Conservation (phyloP, 1,140 invertebrate species). For the Drosophila lacteicornis region DNA sequence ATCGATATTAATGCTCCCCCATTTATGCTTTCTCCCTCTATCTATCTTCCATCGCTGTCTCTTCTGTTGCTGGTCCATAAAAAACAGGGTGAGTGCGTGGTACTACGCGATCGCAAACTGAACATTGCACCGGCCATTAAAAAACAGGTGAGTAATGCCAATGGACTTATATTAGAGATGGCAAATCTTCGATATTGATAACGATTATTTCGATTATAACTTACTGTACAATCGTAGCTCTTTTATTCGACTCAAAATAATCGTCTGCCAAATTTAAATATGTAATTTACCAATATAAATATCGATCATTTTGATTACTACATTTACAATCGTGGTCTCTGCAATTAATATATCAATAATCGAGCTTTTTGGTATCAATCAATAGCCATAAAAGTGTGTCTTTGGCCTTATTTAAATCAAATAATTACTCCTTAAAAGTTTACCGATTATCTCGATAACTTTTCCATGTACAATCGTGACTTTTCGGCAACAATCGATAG, state of each 20-base stretch:
- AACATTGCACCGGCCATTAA: slow-evolving; percentile 96
- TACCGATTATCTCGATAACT: neutral
- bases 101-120: slow-evolving; percentile 92
- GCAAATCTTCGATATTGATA: neutral
- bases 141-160: slow-evolving; percentile 88
- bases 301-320: neutral
- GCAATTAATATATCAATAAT: no score
- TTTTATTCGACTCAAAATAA: no score
- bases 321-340: no score
- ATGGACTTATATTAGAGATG: neutral
- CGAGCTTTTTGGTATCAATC: no score
- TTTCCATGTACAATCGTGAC: neutral
- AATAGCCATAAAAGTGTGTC: no score
- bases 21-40: slow-evolving; percentile 48
- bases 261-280: no score
- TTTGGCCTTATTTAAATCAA: no score
- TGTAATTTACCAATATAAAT: neutral
- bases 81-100: slow-evolving; percentile 89
- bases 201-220: neutral
- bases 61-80: neutral
- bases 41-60: slow-evolving; percentile 26
- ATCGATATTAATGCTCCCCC: slow-evolving; percentile 48
- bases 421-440: neutral
- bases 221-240: no score
- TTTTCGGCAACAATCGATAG: neutral